Evolutionary conservation across 2,797 vertebrate species (phyloP).

Genomic region (Alca torda): DNA sequence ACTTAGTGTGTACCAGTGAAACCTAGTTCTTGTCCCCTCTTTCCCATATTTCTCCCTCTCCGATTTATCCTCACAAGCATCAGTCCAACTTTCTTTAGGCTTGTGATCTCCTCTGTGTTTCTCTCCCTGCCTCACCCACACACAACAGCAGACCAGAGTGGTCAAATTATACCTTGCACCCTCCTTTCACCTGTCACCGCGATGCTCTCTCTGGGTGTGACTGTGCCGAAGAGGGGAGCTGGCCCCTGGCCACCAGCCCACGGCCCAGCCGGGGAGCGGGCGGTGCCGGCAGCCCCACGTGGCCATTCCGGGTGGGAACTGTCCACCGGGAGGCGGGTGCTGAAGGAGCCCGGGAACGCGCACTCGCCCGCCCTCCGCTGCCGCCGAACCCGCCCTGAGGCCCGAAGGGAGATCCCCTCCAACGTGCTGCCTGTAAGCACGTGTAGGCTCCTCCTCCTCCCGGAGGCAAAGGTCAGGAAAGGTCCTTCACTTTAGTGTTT

Average conservation of each 20-base stretch:
- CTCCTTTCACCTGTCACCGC: background rate
- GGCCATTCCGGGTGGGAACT: background rate
- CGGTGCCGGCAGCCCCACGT: accelerated
- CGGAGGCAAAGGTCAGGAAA: background rate
- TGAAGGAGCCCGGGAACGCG: background rate
- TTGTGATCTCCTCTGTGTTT: background rate
- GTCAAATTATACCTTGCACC: accelerated
- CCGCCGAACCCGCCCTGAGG: accelerated
- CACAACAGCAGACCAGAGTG: accelerated
- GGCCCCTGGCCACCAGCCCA: background rate
- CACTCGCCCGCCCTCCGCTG: accelerated
- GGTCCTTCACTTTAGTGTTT: background rate
- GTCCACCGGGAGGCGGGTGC: background rate
- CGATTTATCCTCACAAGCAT: background rate
- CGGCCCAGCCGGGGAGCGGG: too few species aligned
- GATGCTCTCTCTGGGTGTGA: background rate
- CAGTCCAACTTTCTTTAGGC: accelerated
- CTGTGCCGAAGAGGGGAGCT: accelerated
- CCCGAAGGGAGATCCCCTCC: background rate
- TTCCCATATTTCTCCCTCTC: background rate
- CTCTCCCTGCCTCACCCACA: background rate
- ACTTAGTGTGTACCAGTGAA: background rate
- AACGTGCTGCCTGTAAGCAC: accelerated
- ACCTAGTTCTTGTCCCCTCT: background rate
- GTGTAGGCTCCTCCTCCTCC: accelerated